Conservation (phyloP, 2,888 invertebrate species). For the Amblyjoppa proteus region DNA sequence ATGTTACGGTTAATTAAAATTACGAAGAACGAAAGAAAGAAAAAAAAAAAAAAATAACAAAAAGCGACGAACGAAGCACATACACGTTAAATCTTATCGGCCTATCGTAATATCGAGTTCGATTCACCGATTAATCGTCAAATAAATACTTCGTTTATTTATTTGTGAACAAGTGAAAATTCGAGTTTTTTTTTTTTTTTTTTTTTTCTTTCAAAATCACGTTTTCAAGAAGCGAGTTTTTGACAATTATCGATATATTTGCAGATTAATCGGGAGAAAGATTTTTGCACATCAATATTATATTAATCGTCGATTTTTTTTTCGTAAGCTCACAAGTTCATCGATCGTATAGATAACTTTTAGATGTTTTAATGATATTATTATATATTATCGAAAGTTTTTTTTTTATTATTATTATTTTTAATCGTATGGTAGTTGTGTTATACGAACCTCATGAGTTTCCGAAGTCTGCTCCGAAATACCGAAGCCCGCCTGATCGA, state of each 20-base stretch:
- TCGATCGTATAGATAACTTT: not conserved
- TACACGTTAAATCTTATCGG: slow-evolving; percentile 19
- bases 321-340: not conserved
- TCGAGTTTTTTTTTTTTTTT: not conserved
- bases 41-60: slow-evolving; percentile 10
- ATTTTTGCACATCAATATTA: not conserved
- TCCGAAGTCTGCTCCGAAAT: slow-evolving; percentile 79
- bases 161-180: not conserved
- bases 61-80: slow-evolving; percentile 41
- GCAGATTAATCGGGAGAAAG: not conserved
- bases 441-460: slow-evolving; percentile 80
- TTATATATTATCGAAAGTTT: not conserved
- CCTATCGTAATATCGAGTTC: slow-evolving; percentile 19
- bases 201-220: not conserved
- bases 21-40: slow-evolving; percentile 3
- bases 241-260: not conserved
- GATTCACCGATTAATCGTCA: not conserved
- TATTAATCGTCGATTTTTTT: not conserved
- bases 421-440: slow-evolving; percentile 41
- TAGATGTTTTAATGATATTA: slow-evolving; percentile 2
- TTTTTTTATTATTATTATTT: not conserved
- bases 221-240: not conserved
- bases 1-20: slow-evolving; percentile 49
- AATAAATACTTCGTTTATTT: not conserved
- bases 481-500: slow-evolving; percentile 80